These are phyloP conservation scores for Choreutis nemorana DNA, from an alignment of 2,888 invertebrate species.

Conservation along the genomic window DNA sequence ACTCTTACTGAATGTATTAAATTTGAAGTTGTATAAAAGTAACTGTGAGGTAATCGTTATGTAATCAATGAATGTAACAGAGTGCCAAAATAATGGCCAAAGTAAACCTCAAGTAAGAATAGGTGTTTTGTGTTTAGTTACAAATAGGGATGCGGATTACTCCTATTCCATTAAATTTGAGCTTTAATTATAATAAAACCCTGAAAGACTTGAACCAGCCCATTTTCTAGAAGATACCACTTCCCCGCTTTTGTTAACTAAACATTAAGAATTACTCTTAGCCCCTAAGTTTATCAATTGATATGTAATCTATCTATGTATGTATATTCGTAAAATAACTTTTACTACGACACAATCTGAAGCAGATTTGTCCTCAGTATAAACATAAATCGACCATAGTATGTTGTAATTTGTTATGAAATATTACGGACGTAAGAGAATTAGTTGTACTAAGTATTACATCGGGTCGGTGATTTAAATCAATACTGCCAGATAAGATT, in stretches of 20 bases:
- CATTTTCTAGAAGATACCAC: constrained; percentile 20
- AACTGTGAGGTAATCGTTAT: too few relatives aligned
- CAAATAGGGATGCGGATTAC: constrained; percentile 30
- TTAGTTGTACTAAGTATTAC: constrained; percentile 42
- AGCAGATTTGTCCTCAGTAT: constrained; percentile 27
- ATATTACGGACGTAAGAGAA: constrained; percentile 37
- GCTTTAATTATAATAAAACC: constrained; percentile 63
- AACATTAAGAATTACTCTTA: constrained; percentile 30
- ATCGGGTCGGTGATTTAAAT: constrained; percentile 44
- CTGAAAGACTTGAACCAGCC: constrained; percentile 29
- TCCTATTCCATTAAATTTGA: constrained; percentile 51
- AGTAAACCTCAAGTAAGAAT: constrained; percentile 26
- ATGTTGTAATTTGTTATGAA: constrained; percentile 45
- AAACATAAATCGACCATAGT: constrained; percentile 35
- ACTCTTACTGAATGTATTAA: too few relatives aligned
- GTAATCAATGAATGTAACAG: constrained; percentile 28
- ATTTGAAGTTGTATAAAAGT: too few relatives aligned
- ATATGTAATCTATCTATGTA: constrained; percentile 29
- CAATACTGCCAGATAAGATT: constrained; percentile 58
- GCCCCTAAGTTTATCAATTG: constrained; percentile 26
- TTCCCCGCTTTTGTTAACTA: constrained; percentile 17
- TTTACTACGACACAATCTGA: constrained; percentile 23
- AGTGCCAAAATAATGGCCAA: constrained; percentile 40
- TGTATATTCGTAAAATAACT: constrained; percentile 27
- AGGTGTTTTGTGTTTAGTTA: constrained; percentile 36